Conservation (phyloP, 2,888 invertebrate genomes). For the Limnephilus marmoratus region DNA sequence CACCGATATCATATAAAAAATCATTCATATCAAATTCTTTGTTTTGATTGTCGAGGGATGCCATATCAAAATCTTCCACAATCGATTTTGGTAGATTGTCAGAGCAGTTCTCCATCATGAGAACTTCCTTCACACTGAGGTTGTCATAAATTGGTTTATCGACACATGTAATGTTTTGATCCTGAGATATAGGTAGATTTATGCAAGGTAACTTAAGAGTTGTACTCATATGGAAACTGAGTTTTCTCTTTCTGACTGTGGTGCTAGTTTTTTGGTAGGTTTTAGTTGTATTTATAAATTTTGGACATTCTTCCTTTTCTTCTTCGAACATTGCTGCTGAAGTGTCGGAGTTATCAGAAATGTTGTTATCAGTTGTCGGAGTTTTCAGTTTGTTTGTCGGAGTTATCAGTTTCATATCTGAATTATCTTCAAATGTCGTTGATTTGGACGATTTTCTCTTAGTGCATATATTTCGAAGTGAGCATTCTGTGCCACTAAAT, state of each 20-base stretch:
- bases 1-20: slow-evolving; percentile 56
- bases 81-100: slow-evolving; percentile 3
- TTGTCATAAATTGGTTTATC: slow-evolving; percentile 36
- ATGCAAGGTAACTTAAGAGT: slow-evolving; percentile 22
- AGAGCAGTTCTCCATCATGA: slow-evolving; percentile 30
- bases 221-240: background rate
- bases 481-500: background rate
- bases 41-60: slow-evolving; percentile 38
- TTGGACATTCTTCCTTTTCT: background rate
- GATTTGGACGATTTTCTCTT: background rate
- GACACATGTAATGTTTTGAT: background rate
- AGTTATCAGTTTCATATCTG: background rate
- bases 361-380: no score
- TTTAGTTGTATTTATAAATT: slow-evolving; percentile 18
- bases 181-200: slow-evolving; percentile 26
- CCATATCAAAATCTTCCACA: slow-evolving; percentile 35
- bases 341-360: background rate
- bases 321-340: background rate
- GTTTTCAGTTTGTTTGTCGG: background rate
- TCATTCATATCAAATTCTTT: slow-evolving; percentile 28
- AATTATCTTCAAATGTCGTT: background rate
- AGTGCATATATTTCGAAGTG: background rate
- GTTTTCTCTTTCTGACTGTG: slow-evolving; percentile 33
- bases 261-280: slow-evolving; percentile 39
- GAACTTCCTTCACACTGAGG: slow-evolving; percentile 51